These are phyloP conservation scores for Xestia sexstrigata DNA, from an alignment of 2,888 invertebrate species.

Conservation along the genomic window DNA sequence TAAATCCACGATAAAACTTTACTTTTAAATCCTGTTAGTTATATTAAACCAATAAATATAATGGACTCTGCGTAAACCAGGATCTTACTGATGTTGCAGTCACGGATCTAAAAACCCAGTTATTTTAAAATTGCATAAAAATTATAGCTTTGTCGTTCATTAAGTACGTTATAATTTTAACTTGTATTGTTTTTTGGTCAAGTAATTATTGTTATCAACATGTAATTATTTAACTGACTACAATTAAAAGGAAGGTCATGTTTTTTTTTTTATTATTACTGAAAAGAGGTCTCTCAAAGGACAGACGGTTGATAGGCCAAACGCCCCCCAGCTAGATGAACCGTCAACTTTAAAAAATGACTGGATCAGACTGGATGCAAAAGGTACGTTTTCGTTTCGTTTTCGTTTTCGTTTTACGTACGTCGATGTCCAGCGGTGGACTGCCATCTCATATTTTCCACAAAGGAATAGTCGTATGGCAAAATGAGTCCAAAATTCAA, in stretches of 20 bases:
- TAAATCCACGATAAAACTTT: conserved; percentile 47
- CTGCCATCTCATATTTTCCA: not conserved
- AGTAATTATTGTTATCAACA: conserved; percentile 19
- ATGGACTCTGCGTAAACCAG: conserved; percentile 44
- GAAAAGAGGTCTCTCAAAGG: not conserved
- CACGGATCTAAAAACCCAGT: conserved; percentile 59
- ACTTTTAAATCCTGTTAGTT: conserved; percentile 49
- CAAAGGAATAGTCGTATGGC: not conserved
- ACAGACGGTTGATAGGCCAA: not conserved
- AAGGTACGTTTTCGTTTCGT: not conserved
- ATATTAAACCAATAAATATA: conserved; percentile 47
- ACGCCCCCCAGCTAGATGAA: not conserved
- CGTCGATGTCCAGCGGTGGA: not conserved
- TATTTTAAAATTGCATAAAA: conserved; percentile 24
- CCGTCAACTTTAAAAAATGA: not conserved
- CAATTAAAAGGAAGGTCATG: not conserved
- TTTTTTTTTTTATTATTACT: not conserved
- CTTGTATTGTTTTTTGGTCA: not conserved
- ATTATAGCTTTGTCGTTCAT: conserved; percentile 21
- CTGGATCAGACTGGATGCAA: not conserved
- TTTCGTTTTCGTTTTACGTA: not conserved
- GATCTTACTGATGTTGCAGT: conserved; percentile 43
- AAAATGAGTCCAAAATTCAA: not conserved
- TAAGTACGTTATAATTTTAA: conserved; percentile 26
- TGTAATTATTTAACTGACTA: not conserved